phyloP scores from a whole-genome alignment of 2,797 vertebrate genomes.

The Hydrocynus forskahlii region DNA sequence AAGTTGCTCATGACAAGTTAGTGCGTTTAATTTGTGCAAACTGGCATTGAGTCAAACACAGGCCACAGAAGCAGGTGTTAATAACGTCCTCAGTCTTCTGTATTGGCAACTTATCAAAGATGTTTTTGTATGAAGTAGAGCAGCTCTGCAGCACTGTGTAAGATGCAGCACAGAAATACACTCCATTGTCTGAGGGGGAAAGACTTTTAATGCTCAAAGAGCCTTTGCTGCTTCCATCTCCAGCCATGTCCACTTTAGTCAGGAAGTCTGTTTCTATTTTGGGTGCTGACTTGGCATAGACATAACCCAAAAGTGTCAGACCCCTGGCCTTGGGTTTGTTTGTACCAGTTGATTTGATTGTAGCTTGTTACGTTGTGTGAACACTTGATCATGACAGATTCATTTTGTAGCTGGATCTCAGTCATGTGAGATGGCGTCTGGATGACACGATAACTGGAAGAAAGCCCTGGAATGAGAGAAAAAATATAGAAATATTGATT shows the following conservation, averaged over 20 bases:
- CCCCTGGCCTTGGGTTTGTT: conserved; percentile 16
- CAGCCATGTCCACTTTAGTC: conserved; percentile 45
- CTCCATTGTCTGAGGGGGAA: conserved; percentile 34
- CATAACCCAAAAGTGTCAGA: conserved; percentile 60
- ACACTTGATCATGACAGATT: conserved; percentile 49
- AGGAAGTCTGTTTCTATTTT: conserved; percentile 8
- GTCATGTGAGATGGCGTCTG: conserved; percentile 56
- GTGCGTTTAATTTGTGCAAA: not conserved
- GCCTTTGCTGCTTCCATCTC: conserved; percentile 36
- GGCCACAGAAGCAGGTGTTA: conserved; percentile 35
- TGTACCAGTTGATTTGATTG: conserved; percentile 66
- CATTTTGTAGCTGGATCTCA: not conserved
- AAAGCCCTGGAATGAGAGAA: conserved; percentile 27
- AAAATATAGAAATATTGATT: too few relatives aligned
- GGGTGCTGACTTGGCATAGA: fast-evolving
- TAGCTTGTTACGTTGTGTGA: conserved; percentile 46
- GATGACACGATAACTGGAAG: not conserved
- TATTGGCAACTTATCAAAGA: conserved; percentile 2
- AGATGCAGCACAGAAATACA: conserved; percentile 70
- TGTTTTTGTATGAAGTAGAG: conserved; percentile 58
- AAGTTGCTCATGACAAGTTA: too few relatives aligned
- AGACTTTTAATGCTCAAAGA: conserved; percentile 48
- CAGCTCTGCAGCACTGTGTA: conserved; percentile 58
- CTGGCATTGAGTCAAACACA: not conserved
- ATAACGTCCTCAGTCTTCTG: not conserved